phyloP scores from a whole-genome alignment of 2,797 vertebrate genomes.

The Lateolabrax maculatus region DNA sequence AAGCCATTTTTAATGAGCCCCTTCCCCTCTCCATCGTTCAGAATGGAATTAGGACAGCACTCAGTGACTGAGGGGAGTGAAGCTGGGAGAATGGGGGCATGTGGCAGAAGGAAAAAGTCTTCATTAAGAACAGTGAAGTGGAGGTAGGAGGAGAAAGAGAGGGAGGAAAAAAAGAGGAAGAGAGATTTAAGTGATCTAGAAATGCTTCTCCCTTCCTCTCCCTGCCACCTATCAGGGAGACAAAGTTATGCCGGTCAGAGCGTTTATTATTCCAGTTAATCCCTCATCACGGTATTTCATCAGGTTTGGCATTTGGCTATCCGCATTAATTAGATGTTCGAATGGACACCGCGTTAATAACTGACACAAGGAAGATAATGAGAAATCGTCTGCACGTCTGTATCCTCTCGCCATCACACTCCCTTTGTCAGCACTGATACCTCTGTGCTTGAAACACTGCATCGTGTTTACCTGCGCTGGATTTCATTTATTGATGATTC shows the following conservation, averaged over 20 bases:
- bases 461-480: constrained; percentile 63
- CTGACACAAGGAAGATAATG: constrained; percentile 66
- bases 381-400: constrained; percentile 47
- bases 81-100: constrained; percentile 70
- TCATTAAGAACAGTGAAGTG: constrained; percentile 76
- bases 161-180: neutral
- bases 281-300: constrained; percentile 78
- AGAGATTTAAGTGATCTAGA: constrained; percentile 63
- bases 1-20: constrained; percentile 79
- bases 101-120: constrained; percentile 66
- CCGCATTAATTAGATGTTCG: constrained; percentile 81
- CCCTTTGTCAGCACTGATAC: constrained; percentile 36
- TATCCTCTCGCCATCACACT: constrained; percentile 46
- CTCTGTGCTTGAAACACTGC: constrained; percentile 46
- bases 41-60: constrained; percentile 77
- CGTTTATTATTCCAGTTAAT: constrained; percentile 81
- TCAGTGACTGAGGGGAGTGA: constrained; percentile 65
- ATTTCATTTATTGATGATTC: constrained; percentile 76
- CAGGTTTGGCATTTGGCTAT: constrained; percentile 83
- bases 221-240: constrained; percentile 70
- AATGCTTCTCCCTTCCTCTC: constrained; percentile 38
- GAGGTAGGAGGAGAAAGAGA: constrained; percentile 50
- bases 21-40: constrained; percentile 71
- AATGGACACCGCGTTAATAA: constrained; percentile 71
- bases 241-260: constrained; percentile 76